phyloP scores from a whole-genome alignment of 2,888 invertebrate species.

The Chrysopilus asiliformis region DNA sequence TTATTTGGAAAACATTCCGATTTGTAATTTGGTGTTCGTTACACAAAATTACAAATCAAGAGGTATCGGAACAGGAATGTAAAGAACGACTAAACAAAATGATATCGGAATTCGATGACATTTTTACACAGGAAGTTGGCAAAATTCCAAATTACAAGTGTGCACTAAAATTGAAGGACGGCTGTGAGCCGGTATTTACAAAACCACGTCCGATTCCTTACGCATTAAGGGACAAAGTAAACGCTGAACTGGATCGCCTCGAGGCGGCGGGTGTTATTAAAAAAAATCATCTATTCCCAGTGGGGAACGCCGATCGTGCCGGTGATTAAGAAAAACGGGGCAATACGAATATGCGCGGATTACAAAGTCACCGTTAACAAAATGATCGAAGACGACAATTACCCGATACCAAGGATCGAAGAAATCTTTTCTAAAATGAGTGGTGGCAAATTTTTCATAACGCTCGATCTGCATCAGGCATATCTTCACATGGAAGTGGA shows the following conservation, averaged over 20 bases:
- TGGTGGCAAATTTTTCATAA: background rate
- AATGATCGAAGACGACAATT: background rate
- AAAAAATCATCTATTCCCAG: too few relatives aligned
- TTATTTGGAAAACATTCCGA: too few relatives aligned
- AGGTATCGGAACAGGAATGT: too few relatives aligned
- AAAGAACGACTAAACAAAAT: too few relatives aligned
- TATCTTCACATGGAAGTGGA: slow-evolving; percentile 1
- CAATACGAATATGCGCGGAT: too few relatives aligned
- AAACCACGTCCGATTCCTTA: slow-evolving; percentile 6
- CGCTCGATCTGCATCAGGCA: background rate
- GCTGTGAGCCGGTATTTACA: slow-evolving; percentile 8
- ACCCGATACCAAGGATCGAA: background rate
- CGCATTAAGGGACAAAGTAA: slow-evolving; percentile 6
- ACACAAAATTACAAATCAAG: too few relatives aligned
- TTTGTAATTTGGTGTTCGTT: too few relatives aligned
- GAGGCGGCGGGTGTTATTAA: slow-evolving; percentile 7
- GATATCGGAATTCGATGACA: slow-evolving; percentile 8
- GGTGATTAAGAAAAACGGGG: too few relatives aligned
- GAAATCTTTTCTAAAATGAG: slow-evolving; percentile 3
- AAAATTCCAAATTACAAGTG: slow-evolving; percentile 8
- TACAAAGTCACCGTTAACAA: background rate
- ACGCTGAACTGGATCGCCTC: slow-evolving; percentile 7
- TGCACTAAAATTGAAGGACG: slow-evolving; percentile 4
- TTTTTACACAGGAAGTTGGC: slow-evolving; percentile 9
- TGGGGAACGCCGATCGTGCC: too few relatives aligned